Conservation (phyloP, 2,113 vertebrate genomes). For the Gymnocephalus cernua region DNA sequence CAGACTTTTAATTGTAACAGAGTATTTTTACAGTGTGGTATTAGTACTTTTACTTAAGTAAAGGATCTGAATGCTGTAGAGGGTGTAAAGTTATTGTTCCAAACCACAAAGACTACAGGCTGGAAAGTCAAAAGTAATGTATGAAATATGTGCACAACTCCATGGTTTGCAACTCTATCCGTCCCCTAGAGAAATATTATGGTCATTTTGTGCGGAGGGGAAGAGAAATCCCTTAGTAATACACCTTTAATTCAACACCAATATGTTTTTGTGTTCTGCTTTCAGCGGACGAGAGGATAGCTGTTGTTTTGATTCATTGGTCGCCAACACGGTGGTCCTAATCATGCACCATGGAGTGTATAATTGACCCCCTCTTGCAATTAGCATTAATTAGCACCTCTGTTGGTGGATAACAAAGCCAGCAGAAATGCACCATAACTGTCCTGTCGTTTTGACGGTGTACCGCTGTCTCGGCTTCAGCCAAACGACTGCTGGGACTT, state of each 20-base stretch:
- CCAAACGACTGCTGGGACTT: constrained; percentile 54
- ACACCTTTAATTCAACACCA: constrained; percentile 45
- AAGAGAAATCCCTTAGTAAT: constrained; percentile 27
- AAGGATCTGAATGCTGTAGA: neutral
- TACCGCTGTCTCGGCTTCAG: constrained; percentile 52
- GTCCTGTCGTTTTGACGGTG: constrained; percentile 51
- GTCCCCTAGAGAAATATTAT: constrained; percentile 20
- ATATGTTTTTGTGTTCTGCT: constrained; percentile 23
- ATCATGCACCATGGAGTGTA: constrained; percentile 68
- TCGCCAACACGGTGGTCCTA: constrained; percentile 60
- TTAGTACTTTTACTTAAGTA: too few relatives aligned
- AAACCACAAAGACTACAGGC: neutral
- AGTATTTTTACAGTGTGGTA: too few relatives aligned
- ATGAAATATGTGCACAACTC: constrained; percentile 11
- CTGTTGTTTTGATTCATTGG: constrained; percentile 70
- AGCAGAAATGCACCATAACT: constrained; percentile 62
- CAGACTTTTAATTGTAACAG: too few relatives aligned
- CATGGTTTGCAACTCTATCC: neutral
- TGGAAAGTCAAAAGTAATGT: constrained; percentile 4
- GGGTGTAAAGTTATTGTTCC: constrained; percentile 23
- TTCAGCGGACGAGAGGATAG: constrained; percentile 24
- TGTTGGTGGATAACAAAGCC: constrained; percentile 67
- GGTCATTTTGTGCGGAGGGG: constrained; percentile 4
- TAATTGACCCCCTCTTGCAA: constrained; percentile 74
- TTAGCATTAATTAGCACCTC: constrained; percentile 81